Evolutionary conservation across 2,888 invertebrate genomes (phyloP).

Genomic region (Cheilosia grossa): DNA sequence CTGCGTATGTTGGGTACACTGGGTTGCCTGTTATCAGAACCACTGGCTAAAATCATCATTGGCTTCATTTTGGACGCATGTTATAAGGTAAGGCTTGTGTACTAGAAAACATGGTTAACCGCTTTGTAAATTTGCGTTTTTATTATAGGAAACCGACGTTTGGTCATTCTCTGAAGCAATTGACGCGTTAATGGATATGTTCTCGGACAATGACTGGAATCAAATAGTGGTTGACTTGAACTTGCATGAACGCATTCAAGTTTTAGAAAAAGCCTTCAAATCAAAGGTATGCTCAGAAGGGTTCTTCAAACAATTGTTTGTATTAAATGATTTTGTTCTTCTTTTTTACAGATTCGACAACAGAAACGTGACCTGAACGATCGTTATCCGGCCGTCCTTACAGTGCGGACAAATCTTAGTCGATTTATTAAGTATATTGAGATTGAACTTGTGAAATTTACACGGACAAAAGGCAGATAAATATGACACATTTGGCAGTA

Average conservation of each 20-base stretch:
- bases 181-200: constrained; percentile 90
- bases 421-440: constrained; percentile 88
- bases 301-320: background rate
- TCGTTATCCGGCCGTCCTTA: constrained; percentile 88
- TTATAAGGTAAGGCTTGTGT: constrained; percentile 74
- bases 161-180: constrained; percentile 90
- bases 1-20: constrained; percentile 86
- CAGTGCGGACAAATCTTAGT: constrained; percentile 87
- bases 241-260: constrained; percentile 86
- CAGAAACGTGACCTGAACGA: constrained; percentile 88
- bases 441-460: constrained; percentile 75
- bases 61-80: constrained; percentile 86
- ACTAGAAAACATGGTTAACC: no score
- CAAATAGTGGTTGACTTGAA: constrained; percentile 86
- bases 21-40: constrained; percentile 83
- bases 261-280: constrained; percentile 86
- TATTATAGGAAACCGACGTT: constrained; percentile 85
- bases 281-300: constrained; percentile 85
- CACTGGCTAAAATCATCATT: constrained; percentile 83
- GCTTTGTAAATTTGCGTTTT: no score
- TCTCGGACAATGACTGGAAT: constrained; percentile 90
- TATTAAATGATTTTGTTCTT: constrained; percentile 2
- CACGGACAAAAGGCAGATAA: constrained; percentile 50
- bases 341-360: constrained; percentile 84
- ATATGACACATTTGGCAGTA: background rate